These are phyloP conservation scores for Ptychobarbus kaznakovi DNA, from an alignment of 2,797 vertebrate species.

Conservation along the genomic window DNA sequence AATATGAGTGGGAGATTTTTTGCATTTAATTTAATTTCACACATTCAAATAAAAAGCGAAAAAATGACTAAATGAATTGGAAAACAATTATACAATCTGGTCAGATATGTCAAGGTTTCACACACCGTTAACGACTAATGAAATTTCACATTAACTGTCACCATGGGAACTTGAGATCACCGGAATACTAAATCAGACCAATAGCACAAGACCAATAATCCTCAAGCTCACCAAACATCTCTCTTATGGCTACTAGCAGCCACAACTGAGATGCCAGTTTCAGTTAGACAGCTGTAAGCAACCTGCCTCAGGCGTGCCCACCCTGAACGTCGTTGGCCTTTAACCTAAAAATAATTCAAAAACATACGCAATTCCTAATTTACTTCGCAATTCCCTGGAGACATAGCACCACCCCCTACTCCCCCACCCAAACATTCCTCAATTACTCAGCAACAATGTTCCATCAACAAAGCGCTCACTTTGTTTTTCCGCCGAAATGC, in stretches of 20 bases:
- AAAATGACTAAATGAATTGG: not conserved
- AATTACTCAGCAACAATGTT: slow-evolving; percentile 48
- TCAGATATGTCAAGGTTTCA: not conserved
- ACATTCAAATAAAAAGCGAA: not conserved
- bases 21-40: not conserved
- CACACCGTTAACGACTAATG: slow-evolving; percentile 25
- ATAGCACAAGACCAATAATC: slow-evolving; percentile 44
- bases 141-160: slow-evolving; percentile 44
- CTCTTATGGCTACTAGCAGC: not conserved
- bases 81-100: not conserved
- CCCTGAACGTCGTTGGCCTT: not conserved
- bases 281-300: slow-evolving; percentile 8
- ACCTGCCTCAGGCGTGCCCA: not conserved
- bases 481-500: slow-evolving; percentile 63
- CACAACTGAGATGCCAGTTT: not conserved
- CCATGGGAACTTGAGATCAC: slow-evolving; percentile 52
- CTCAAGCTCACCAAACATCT: slow-evolving; percentile 26
- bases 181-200: slow-evolving; percentile 49
- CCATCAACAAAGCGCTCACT: slow-evolving; percentile 51
- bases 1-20: slow-evolving; percentile 5
- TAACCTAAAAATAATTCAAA: slow-evolving; percentile 13
- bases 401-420: not conserved
- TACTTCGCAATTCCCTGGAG: not conserved
- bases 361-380: not conserved
- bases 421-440: slow-evolving; percentile 33